Percentiles rank a stretch among this genome's conserved stretches.
These are phyloP conservation scores for Parazoanthus darwini DNA, from an alignment of 92 coral and sea anemone genomes.

Conservation along the genomic window DNA sequence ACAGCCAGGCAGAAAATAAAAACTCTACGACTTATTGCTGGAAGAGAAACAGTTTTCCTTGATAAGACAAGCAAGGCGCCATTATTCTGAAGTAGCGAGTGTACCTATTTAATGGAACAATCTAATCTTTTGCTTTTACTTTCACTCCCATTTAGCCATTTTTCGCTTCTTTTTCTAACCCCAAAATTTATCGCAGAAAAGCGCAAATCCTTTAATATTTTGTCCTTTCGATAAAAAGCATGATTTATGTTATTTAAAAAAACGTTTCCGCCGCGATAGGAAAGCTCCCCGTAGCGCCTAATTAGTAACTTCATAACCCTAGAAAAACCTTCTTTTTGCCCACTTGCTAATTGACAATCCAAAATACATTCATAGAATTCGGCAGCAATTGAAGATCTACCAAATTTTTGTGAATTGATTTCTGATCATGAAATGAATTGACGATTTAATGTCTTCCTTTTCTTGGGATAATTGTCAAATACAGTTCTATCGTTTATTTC, in stretches of 20 bases:
- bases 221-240: slow-evolving; percentile 3
- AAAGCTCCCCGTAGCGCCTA: slow-evolving; percentile 37
- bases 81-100: neutral
- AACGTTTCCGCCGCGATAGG: slow-evolving; percentile 30
- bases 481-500: slow-evolving; percentile 16
- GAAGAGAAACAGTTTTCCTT: slow-evolving; percentile 17
- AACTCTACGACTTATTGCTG: slow-evolving; percentile 39
- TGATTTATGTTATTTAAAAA: neutral
- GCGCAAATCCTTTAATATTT: neutral
- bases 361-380: slow-evolving; percentile 9
- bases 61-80: neutral
- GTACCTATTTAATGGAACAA: neutral
- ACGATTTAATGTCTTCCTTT: slow-evolving; percentile 12
- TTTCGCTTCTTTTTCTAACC: neutral
- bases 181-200: neutral
- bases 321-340: slow-evolving; percentile 10
- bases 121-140: neutral
- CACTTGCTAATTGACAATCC: slow-evolving; percentile 34
- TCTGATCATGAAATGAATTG: slow-evolving; percentile 23
- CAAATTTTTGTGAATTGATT: slow-evolving; percentile 9
- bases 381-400: slow-evolving; percentile 18
- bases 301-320: slow-evolving; percentile 26
- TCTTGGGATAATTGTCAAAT: slow-evolving; percentile 16
- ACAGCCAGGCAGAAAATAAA: slow-evolving; percentile 20
- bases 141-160: neutral